Conservation (phyloP, 2,113 vertebrate genomes). For the Craseonycteris thonglongyai region DNA sequence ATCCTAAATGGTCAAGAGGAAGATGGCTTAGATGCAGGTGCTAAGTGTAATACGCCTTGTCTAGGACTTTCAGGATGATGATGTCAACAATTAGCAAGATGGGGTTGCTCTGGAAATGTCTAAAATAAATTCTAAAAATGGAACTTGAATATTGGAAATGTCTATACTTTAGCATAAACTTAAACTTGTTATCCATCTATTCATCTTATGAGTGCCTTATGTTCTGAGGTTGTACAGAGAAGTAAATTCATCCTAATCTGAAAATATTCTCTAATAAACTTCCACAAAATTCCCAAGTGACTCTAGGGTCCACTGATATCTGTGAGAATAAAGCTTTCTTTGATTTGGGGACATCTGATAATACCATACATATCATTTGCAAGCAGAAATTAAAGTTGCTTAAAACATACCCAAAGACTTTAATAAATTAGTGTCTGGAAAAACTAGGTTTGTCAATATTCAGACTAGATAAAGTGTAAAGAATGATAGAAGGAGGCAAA, state of each 20-base stretch:
- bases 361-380: not conserved
- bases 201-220: not conserved
- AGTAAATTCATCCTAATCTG: not conserved
- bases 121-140: not conserved
- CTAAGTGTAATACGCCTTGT: slow-evolving; percentile 92
- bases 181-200: not conserved
- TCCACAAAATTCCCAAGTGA: not conserved
- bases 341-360: not conserved
- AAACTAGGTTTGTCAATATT: not conserved
- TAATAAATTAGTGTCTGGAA: not conserved
- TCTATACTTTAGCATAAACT: not conserved
- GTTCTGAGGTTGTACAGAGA: not conserved
- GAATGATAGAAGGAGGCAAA: not conserved
- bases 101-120: slow-evolving; percentile 75
- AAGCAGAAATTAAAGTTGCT: slow-evolving; percentile 3
- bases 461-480: not conserved
- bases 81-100: slow-evolving; percentile 91
- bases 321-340: not conserved
- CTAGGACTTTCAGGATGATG: slow-evolving; percentile 88
- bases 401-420: not conserved
- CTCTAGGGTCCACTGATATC: not conserved
- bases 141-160: not conserved
- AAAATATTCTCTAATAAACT: not conserved
- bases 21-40: slow-evolving; percentile 87
- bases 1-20: slow-evolving; percentile 80